These are phyloP conservation scores for Eulithis testata DNA, from an alignment of 2,888 invertebrate genomes.

Conservation along the genomic window DNA sequence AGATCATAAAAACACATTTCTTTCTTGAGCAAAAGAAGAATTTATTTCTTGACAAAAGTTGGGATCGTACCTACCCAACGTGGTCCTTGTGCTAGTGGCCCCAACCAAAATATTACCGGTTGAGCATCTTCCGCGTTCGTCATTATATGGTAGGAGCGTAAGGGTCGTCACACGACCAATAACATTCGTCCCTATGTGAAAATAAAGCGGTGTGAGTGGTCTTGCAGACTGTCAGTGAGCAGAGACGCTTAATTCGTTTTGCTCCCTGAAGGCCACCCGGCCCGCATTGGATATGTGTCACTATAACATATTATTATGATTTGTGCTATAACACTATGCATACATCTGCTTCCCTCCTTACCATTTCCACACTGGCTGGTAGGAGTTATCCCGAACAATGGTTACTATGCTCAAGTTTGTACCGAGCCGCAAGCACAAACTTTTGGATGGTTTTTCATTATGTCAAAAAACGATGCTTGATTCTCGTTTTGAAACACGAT, in stretches of 20 bases:
- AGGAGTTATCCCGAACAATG: background rate
- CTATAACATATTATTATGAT: conserved; percentile 49
- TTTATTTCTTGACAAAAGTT: too few relatives aligned
- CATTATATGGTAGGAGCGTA: too few relatives aligned
- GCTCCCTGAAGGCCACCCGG: conserved; percentile 79
- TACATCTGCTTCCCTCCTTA: conserved; percentile 54
- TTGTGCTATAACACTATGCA: conserved; percentile 57
- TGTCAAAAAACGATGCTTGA: background rate
- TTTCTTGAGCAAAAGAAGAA: too few relatives aligned
- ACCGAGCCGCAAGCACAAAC: background rate
- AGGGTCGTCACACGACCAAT: too few relatives aligned
- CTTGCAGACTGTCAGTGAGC: conserved; percentile 50
- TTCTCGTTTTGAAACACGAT: background rate
- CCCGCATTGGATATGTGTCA: conserved; percentile 78
- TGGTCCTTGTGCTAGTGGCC: too few relatives aligned
- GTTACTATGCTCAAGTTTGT: background rate
- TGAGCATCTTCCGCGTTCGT: too few relatives aligned
- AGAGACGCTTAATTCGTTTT: conserved; percentile 60
- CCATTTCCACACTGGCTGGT: conserved; percentile 51
- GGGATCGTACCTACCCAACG: too few relatives aligned
- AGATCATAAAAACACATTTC: too few relatives aligned
- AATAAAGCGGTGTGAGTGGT: conserved; percentile 35
- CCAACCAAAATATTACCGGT: too few relatives aligned
- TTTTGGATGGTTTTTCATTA: background rate
- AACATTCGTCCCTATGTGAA: too few relatives aligned